Evolutionary conservation across 1,140 invertebrate species (phyloP).

Genomic region (Ruditapes philippinarum): DNA sequence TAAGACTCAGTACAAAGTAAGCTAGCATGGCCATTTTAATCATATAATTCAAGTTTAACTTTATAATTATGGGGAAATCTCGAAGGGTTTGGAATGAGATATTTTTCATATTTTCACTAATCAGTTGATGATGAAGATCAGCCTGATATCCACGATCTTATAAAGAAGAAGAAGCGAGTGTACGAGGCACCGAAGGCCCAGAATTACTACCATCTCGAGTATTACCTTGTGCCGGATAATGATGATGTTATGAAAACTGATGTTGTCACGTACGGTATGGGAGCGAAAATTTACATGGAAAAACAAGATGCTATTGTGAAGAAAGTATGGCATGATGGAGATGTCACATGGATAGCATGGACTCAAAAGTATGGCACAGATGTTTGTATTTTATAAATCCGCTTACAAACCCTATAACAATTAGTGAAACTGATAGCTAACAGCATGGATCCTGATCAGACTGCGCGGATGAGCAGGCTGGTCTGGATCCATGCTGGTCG

Average conservation of each 20-base stretch:
- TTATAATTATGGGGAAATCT: too few species aligned
- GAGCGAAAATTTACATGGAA: conserved; percentile 85
- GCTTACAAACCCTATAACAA: too few species aligned
- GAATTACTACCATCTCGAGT: conserved; percentile 85
- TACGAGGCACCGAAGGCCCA: conserved; percentile 83
- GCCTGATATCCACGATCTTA: conserved; percentile 77
- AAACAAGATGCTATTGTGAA: conserved; percentile 81
- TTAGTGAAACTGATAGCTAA: too few species aligned
- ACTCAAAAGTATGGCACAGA: conserved; percentile 78
- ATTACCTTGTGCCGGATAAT: conserved; percentile 82
- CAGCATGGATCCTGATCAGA: too few species aligned
- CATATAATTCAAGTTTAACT: too few species aligned
- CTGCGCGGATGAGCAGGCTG: too few species aligned
- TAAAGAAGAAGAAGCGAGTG: conserved; percentile 81
- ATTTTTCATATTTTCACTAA: conserved; percentile 14
- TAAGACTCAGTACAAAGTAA: too few species aligned
- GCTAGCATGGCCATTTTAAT: too few species aligned
- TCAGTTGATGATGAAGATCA: conserved; percentile 79
- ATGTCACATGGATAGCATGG: conserved; percentile 85
- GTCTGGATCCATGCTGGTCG: too few species aligned
- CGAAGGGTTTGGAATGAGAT: too few species aligned
- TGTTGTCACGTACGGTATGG: conserved; percentile 83
- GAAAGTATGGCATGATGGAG: conserved; percentile 85
- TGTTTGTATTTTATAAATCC: not conserved
- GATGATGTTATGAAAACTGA: conserved; percentile 82